Conservation (phyloP, 2,888 invertebrate genomes). For the Ceraclea dissimilis region DNA sequence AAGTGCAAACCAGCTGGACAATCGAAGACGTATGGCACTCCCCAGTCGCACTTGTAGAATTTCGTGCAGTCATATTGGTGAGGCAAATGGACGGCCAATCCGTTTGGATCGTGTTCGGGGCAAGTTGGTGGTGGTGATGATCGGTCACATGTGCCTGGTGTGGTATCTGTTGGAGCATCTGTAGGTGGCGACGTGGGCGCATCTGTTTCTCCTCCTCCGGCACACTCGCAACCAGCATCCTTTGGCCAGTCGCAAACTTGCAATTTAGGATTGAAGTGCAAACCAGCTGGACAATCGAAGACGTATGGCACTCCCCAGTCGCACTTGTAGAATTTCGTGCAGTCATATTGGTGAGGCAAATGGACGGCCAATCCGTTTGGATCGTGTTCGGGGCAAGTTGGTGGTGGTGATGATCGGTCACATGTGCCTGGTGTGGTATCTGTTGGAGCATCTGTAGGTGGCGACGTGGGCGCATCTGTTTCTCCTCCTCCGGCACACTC, state of each 20-base stretch:
- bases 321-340: slow-evolving; percentile 24
- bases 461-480: too few relatives aligned
- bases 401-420: not conserved
- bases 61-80: slow-evolving; percentile 7
- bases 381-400: slow-evolving; percentile 22
- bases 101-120: slow-evolving; percentile 19
- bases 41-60: not conserved
- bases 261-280: slow-evolving; percentile 26
- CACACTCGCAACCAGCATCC: slow-evolving; percentile 24
- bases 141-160: not conserved
- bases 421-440: not conserved
- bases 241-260: slow-evolving; percentile 28
- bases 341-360: slow-evolving; percentile 21
- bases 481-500: not conserved
- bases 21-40: not conserved
- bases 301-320: slow-evolving; percentile 26
- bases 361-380: slow-evolving; percentile 13
- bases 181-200: not conserved
- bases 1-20: not conserved
- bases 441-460: too few relatives aligned
- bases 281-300: slow-evolving; percentile 26
- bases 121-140: slow-evolving; percentile 13
- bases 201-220: not conserved
- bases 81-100: slow-evolving; percentile 14
- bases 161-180: not conserved